Base-by-base conservation (phyloP, 1,140 invertebrate species). In the Maniola jurtina region DNA sequence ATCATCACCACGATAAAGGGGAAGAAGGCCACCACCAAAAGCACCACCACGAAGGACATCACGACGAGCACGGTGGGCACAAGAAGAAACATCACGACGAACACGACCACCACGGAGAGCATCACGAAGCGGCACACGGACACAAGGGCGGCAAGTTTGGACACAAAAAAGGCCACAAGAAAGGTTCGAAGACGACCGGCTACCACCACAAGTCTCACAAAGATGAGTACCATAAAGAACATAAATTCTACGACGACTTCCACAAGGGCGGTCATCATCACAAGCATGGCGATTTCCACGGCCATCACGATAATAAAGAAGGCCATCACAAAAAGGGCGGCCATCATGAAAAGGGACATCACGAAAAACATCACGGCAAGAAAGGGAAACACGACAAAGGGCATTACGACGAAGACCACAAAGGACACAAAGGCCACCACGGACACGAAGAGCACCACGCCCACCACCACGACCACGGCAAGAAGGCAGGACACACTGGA, bases 171-270 rank as follows among this genome's bases (percentile, higher is more conserved):
- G 95, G 95, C 0, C 95, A 96, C 84, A 95, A 95, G 71, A 95
- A 94, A 71, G 94, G 94, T 15, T 93, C 94, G 54, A 94, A 94
- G 77, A 95, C 94, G 2, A 95, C 93, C 55, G 95, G 95, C 0
- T 96, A 94, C 77, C 95, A 96, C 73, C 94, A 96, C 79, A 95
- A 95, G 75, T 94, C 94, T 7, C 95, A 96, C 80, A 96, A 96
- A 79, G 95, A 97, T 76, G 95, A 96, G 83, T 96, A 94, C 76
- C 95, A 96, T 71, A 96, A 96, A 83, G 94, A 96, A 72, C 95
- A 96, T 79, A 95, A 96, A 73, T 96, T 96, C 86, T 96, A 96
- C 79, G 95, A 96, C 62, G 95, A 96, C 80, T 93, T 93, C 81
- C 94, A 96, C 80, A 95, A 95, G 69, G 95, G 94, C 11, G 95